Base-by-base conservation (phyloP, 2,797 vertebrate genomes). In the Peromyscus melanophrys region DNA sequence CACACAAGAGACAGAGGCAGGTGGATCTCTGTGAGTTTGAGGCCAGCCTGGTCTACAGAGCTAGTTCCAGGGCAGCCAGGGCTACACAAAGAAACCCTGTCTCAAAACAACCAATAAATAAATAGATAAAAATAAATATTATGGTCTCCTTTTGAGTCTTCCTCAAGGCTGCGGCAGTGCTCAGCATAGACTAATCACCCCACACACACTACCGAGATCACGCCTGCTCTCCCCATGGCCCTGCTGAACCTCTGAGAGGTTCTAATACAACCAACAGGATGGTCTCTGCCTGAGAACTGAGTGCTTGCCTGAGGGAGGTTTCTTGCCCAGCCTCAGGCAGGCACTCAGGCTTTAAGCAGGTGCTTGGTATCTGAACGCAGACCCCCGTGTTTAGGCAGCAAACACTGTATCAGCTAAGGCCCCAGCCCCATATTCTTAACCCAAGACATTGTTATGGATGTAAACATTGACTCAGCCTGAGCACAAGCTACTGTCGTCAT, bases 401-500 rank as follows among this genome's bases (percentile, higher is more conserved):
- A 87, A 23, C 65, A 55, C 34, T 37, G 55, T 37, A 16, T 71
- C 34, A 16, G 69, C 49, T 57, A 31, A 88, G 85, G 27, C 52
- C 19, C 52, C 9, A 27, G 16, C 1, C 46, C 63, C 46, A 0
- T 11, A 34, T 23, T 5, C 71, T 61, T 63, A 63, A 77, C 65
- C 49, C 67, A 75, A 27, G 12, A 29, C 16, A 21, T 2, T 1
- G 17, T 1, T 17, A 46, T 21, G 6, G 14, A 89, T 34, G 0
- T 7, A 14, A 23, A 37, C 0, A 1, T 5, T 17, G 31, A 6
- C 4, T 8, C 16, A n/a, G 16, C 6, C 21, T 7, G 8, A 4
- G 49, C 34, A 0, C 0, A 0, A 1, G 25, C 23, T 49, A 34
- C 59, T 3, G 2, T 17, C 29, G 5, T 17, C 29, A 5, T 11